Percentiles rank a stretch among this genome's conserved stretches.
Evolutionary conservation across 92 coral and sea anemone genomes (phyloP).

Genomic region (Pocillopora meandrina): DNA sequence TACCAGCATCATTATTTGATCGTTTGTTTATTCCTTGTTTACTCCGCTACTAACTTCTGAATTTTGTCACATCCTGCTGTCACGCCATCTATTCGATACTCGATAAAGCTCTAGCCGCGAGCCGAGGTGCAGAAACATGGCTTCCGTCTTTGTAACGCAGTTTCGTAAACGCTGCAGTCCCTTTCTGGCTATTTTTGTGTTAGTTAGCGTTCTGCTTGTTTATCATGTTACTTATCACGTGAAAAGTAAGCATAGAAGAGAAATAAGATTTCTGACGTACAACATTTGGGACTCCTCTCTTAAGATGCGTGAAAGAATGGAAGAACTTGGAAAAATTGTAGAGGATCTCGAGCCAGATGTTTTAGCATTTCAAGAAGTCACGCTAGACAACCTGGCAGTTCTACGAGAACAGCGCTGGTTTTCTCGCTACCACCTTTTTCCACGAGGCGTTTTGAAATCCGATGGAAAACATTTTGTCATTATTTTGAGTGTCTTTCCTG

Average conservation of each 20-base stretch:
- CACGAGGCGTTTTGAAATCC: background rate
- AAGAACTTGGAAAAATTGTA: slow-evolving; percentile 55
- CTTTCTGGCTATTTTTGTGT: background rate
- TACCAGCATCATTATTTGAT: too few species aligned
- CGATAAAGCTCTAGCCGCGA: too few species aligned
- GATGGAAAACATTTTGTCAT: slow-evolving; percentile 38
- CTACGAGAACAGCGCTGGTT: slow-evolving; percentile 64
- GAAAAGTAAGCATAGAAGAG: background rate
- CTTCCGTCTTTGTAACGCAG: too few species aligned
- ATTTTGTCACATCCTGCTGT: too few species aligned
- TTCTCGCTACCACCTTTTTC: slow-evolving; percentile 37
- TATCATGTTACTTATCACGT: background rate
- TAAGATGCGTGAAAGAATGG: slow-evolving; percentile 62
- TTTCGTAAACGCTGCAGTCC: too few species aligned
- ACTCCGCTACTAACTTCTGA: too few species aligned
- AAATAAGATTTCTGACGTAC: slow-evolving; percentile 47
- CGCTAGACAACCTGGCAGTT: slow-evolving; percentile 37
- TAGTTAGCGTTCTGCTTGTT: background rate
- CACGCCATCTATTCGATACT: too few species aligned
- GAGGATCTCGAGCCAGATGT: slow-evolving; percentile 52
- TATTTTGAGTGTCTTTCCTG: slow-evolving; percentile 36
- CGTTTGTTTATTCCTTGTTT: too few species aligned
- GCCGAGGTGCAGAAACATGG: too few species aligned
- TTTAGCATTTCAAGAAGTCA: slow-evolving; percentile 75
- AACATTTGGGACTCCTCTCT: slow-evolving; percentile 63